Evolutionary conservation across 2,113 vertebrate species (phyloP).

Genomic region (Chrysochloris asiatica): DNA sequence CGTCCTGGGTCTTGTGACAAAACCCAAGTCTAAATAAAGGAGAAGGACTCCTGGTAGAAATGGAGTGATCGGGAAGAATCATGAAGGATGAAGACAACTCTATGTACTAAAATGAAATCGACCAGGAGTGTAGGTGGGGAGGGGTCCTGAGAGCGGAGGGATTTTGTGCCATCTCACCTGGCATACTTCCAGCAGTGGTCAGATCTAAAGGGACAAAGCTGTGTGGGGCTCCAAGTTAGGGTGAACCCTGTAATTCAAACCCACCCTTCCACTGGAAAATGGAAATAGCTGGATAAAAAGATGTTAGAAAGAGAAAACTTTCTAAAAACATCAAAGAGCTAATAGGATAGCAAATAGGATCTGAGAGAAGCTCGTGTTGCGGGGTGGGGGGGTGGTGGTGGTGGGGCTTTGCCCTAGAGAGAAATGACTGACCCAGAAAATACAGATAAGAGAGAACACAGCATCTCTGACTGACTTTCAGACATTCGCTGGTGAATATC

Average conservation of each 20-base stretch:
- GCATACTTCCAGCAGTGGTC: neutral
- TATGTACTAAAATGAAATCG: neutral
- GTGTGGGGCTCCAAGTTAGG: neutral
- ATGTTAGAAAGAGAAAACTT: neutral
- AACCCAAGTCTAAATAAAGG: neutral
- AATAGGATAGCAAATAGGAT: no score
- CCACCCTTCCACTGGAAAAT: no score
- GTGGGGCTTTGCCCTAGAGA: no score
- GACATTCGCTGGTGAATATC: no score
- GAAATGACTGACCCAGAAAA: no score
- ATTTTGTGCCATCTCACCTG: neutral
- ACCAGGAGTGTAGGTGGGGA: neutral
- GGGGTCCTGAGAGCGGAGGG: neutral
- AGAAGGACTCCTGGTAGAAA: neutral
- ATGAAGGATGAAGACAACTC: neutral
- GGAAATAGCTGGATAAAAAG: neutral
- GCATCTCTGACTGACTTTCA: no score
- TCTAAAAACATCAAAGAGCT: neutral
- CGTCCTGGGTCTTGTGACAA: neutral
- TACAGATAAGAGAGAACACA: neutral
- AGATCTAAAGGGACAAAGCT: no score
- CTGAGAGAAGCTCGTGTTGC: neutral
- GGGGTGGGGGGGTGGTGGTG: no score
- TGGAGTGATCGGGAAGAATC: neutral
- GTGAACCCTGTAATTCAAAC: no score